Evolutionary conservation across 2,113 vertebrate genomes (phyloP).

Genomic region (Rhinoderma darwinii): DNA sequence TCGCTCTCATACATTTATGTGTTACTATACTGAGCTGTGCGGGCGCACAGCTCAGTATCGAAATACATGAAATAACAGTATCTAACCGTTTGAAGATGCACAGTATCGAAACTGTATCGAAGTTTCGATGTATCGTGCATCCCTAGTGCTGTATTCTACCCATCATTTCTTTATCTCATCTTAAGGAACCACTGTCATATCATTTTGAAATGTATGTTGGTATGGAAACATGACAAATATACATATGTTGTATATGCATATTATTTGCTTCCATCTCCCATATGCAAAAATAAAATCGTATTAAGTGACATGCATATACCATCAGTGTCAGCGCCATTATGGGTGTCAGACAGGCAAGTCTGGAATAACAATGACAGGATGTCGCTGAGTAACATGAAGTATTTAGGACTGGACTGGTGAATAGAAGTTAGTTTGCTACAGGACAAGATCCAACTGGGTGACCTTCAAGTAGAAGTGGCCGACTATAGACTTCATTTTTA

Average conservation of each 20-base stretch:
- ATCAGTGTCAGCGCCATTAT: neutral
- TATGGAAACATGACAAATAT: slow-evolving; percentile 42
- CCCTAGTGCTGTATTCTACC: no score
- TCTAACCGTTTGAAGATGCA: no score
- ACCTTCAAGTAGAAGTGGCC: neutral
- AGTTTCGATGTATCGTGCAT: no score
- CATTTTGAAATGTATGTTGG: neutral
- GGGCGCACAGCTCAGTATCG: no score
- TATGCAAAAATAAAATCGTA: neutral
- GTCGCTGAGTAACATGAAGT: neutral
- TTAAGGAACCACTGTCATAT: no score
- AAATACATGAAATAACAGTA: no score
- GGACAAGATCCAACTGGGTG: neutral
- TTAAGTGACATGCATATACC: slow-evolving; percentile 27
- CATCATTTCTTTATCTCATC: no score
- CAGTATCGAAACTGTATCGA: no score
- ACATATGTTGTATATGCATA: slow-evolving; percentile 37
- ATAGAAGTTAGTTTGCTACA: neutral
- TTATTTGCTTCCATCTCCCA: slow-evolving; percentile 17
- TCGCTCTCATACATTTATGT: no score
- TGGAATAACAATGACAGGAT: neutral
- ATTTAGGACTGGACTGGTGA: neutral
- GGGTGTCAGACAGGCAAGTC: neutral
- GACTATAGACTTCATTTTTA: neutral
- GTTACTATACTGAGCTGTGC: no score